Base-by-base conservation (phyloP, 2,113 vertebrate genomes). In the Talpa occidentalis region DNA sequence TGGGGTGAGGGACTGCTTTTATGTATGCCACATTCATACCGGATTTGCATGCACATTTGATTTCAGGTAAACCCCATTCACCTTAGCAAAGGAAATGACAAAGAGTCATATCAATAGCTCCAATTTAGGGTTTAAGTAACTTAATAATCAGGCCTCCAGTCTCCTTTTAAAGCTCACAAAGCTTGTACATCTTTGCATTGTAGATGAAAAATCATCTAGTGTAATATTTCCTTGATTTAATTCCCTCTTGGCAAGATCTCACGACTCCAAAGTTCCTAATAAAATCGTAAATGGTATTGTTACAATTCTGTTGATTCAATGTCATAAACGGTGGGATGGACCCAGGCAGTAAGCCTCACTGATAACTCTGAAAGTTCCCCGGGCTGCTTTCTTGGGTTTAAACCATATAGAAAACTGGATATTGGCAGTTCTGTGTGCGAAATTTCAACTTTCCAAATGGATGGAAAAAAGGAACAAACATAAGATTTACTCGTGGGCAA, bases 11-110 rank as follows among this genome's bases (percentile, higher is more conserved):
- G 4, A 40, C 1, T 64, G 2, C 44, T 52, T 59, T 30, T 15
- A 4, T 47, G 16, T 24, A 2, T 60, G 8, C 37, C 47, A 3
- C 1, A 22, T 40, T 35, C 8, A 35, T 1, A n/a, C 0, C 10
- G 2, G 2, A 17, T 5, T 16, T 35, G 26, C 11, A 87, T 32
- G 2, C 10, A 17, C 47, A 32, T 87, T 66, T 70, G 21, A 64
- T 74, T 86, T 90, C 42, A 52, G 40, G n/a, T n/a, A 35, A 74
- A 77, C 44, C 17, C 5, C 40, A 24, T 17, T 5, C 12, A 64
- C 66, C 74, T 66, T 56, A 78, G 62, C 32, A 81, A 78, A 70
- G 30, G 54, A 91, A 84, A 49, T 60, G 11, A n/a, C 8, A 15
- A 44, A 82, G 11, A 76, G 47, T 52, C 14, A 67, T 11, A 54